Conservation (phyloP, 2,113 vertebrate species). For the Chaetura pelagica region DNA sequence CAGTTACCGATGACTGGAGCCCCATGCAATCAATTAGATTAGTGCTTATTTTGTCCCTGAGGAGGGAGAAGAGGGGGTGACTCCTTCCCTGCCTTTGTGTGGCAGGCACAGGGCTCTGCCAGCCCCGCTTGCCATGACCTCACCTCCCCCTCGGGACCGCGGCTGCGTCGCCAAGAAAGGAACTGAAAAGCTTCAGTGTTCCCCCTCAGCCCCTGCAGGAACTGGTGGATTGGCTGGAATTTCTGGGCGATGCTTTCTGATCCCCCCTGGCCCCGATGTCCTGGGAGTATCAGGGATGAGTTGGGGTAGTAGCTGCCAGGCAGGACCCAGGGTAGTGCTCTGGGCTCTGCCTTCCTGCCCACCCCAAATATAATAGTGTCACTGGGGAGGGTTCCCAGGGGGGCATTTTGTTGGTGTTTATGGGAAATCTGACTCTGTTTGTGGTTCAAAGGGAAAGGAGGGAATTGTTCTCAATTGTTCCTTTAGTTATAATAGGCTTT, state of each 20-base stretch:
- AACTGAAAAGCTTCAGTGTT: constrained; percentile 62
- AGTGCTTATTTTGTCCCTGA: constrained; percentile 24
- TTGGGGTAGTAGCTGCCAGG: not conserved
- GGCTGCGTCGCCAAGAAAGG: constrained; percentile 8
- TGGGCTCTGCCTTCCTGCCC: not conserved
- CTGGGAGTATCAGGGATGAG: rapidly evolving
- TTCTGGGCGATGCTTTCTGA: not conserved
- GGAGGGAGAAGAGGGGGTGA: constrained; percentile 1
- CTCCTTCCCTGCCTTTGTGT: constrained; percentile 49
- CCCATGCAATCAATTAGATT: constrained; percentile 37
- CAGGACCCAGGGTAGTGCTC: not conserved
- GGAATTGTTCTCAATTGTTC: not conserved
- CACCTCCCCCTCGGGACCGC: not conserved
- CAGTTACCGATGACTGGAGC: not conserved
- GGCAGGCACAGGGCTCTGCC: not conserved
- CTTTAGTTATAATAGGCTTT: not conserved
- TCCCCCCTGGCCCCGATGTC: rapidly evolving
- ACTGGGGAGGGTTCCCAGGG: not conserved
- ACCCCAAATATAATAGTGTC: not conserved
- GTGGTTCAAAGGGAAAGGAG: not conserved
- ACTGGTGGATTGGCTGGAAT: not conserved
- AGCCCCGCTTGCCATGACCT: constrained; percentile 7
- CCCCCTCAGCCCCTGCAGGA: not conserved
- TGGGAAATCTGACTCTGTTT: not conserved
- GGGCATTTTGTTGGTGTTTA: rapidly evolving